phyloP scores from a whole-genome alignment of 2,797 vertebrate genomes.

The Myripristis murdjan region DNA sequence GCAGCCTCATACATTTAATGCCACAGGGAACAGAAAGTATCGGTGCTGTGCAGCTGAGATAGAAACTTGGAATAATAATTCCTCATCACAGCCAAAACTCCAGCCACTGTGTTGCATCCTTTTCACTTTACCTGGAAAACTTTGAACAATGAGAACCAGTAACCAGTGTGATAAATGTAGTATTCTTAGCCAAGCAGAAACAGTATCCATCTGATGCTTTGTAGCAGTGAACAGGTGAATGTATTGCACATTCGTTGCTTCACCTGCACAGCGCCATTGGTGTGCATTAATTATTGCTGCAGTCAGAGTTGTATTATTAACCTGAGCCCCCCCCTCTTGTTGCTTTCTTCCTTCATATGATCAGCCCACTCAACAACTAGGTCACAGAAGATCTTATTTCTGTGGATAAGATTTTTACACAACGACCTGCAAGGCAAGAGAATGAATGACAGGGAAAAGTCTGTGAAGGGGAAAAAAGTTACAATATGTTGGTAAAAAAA shows the following conservation, averaged over 20 bases:
- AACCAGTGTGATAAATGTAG: slow-evolving; percentile 8
- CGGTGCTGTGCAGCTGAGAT: slow-evolving; percentile 5
- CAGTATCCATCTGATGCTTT: slow-evolving; percentile 24
- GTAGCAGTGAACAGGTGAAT: slow-evolving; percentile 22
- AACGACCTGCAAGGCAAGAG: slow-evolving; percentile 39
- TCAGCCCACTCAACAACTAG: slow-evolving; percentile 63
- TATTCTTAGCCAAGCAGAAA: slow-evolving; percentile 17
- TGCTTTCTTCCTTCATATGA: slow-evolving; percentile 49
- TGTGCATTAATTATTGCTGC: slow-evolving; percentile 46
- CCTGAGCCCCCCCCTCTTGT: slow-evolving; percentile 2
- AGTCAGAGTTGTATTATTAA: slow-evolving; percentile 51
- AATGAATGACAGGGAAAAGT: slow-evolving; percentile 23
- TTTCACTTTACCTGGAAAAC: slow-evolving; percentile 11
- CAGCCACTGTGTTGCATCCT: background rate
- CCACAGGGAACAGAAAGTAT: slow-evolving; percentile 27
- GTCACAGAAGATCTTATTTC: slow-evolving; percentile 74
- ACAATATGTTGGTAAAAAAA: slow-evolving; percentile 8
- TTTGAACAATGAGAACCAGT: slow-evolving; percentile 17
- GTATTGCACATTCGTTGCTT: background rate
- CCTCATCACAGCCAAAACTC: background rate
- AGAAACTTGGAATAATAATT: background rate
- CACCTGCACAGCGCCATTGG: slow-evolving; percentile 37
- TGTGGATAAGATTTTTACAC: slow-evolving; percentile 49
- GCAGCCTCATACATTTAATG: slow-evolving; percentile 30
- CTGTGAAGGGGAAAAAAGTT: background rate